Base-by-base conservation (phyloP, 2,797 vertebrate species). In the Steatocranus sp. region DNA sequence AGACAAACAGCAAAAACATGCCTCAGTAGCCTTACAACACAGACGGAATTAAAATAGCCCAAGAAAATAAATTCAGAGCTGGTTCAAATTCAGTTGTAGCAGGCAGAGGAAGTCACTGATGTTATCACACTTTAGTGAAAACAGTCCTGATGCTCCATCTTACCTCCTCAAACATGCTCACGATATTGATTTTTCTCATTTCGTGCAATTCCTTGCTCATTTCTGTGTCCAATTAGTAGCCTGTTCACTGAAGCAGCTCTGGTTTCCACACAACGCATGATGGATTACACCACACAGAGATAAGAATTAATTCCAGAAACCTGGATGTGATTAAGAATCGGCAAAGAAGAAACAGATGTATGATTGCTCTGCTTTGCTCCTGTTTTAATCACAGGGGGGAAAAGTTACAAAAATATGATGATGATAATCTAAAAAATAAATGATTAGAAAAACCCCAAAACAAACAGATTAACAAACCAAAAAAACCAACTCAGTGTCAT, bases 361-460 rank as follows among this genome's bases (percentile, higher is more conserved):
- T 30, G 11, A 70, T n/a, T 25, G 11, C 17, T 75, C 50, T 58
- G 15, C 32, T 18, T 0, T 15, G n/a, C 17, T 23, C 10, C 68
- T 48, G 10, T 12, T 48, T 18, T 0, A 73, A 27, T 20, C 11
- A 46, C 6, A 2, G 27, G 0, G 7, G 25, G 6, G 4, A 0
- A 1, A 11, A 11, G 30, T 34, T 61, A 61, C 30, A 61, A 61
- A 61, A 8, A 61, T 0, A 61, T 36, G 56, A 20, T 61, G 0
- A 34, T n/a, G 30, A 36, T 34, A 8, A 1, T 36, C 18, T n/a
- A 36, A 63, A 12, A 70, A 70, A 70, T 46, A 46, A 11, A 0
- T 43, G 3, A 43, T 43, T 68, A 1, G 17, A 46, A 70, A 27
- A 27, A 56, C 17, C 3, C 7, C 43, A 4, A 46, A 46, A 17